A percentile compares a stretch with the other conserved stretches of the same genome.
phyloP scores from a whole-genome alignment of 2,888 invertebrate genomes.

The Tenthredo livida region DNA sequence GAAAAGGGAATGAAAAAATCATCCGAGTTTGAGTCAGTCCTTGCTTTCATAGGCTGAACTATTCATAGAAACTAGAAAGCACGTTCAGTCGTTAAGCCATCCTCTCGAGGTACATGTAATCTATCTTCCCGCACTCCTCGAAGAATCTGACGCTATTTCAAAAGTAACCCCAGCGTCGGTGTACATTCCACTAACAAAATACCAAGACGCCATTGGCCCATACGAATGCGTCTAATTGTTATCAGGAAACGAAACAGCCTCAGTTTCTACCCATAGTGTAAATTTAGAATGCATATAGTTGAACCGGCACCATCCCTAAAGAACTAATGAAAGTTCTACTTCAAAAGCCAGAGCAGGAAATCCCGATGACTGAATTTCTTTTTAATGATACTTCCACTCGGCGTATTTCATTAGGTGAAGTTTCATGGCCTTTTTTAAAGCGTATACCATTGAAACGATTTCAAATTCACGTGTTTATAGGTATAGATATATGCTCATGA shows the following conservation, averaged over 20 bases:
- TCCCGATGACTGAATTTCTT: background rate
- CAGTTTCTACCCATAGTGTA: background rate
- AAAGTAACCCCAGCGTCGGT: conserved; percentile 30
- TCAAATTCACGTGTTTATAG: background rate
- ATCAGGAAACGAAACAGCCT: background rate
- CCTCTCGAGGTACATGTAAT: conserved; percentile 35
- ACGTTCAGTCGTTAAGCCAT: conserved; percentile 36
- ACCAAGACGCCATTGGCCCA: background rate
- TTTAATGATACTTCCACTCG: background rate
- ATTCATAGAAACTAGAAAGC: conserved; percentile 45
- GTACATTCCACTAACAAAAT: conserved; percentile 27
- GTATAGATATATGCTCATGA: background rate
- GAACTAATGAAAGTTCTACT: background rate
- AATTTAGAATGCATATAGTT: conserved; percentile 9
- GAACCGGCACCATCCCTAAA: background rate
- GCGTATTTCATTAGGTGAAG: background rate
- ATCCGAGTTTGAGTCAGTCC: conserved; percentile 10
- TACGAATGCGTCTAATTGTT: conserved; percentile 24
- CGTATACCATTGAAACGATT: background rate
- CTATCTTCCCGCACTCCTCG: conserved; percentile 39
- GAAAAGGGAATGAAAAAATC: background rate
- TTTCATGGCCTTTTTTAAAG: background rate
- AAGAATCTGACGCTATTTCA: conserved; percentile 31
- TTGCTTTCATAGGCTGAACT: conserved; percentile 25
- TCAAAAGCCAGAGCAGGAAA: background rate